Evolutionary conservation across 2,113 vertebrate genomes (phyloP).

Genomic region (Morone chrysops): DNA sequence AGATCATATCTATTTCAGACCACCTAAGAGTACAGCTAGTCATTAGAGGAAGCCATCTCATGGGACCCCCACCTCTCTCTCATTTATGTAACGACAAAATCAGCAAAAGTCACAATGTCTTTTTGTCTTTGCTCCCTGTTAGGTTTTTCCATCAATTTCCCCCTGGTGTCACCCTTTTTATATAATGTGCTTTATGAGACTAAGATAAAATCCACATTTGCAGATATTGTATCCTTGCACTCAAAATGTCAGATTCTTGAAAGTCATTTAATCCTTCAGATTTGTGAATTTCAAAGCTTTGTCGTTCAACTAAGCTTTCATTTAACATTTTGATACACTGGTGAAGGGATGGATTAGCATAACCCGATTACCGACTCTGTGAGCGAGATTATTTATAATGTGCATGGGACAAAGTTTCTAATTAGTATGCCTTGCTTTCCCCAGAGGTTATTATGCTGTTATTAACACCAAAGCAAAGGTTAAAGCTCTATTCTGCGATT

Average conservation of each 20-base stretch:
- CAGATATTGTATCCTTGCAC: constrained; percentile 41
- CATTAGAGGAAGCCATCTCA: constrained; percentile 40
- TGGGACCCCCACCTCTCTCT: not conserved
- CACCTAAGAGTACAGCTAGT: constrained; percentile 36
- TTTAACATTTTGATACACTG: constrained; percentile 77
- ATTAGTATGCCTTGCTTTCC: constrained; percentile 58
- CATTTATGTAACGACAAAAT: constrained; percentile 27
- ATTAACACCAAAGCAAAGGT: constrained; percentile 44
- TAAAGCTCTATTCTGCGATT: constrained; percentile 28
- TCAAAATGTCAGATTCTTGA: constrained; percentile 63
- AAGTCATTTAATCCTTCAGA: constrained; percentile 74
- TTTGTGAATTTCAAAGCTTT: constrained; percentile 75
- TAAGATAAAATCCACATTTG: constrained; percentile 41
- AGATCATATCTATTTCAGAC: constrained; percentile 48
- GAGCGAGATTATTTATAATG: constrained; percentile 63
- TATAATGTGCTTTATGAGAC: constrained; percentile 29
- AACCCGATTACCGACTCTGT: constrained; percentile 70
- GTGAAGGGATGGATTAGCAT: constrained; percentile 76
- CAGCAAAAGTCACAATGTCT: constrained; percentile 15
- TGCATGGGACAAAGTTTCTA: constrained; percentile 58
- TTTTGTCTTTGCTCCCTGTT: constrained; percentile 17
- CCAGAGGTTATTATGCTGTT: constrained; percentile 34
- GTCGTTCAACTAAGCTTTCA: constrained; percentile 72
- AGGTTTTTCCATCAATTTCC: constrained; percentile 9
- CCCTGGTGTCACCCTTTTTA: constrained; percentile 27